These are phyloP conservation scores for Gouania willdenowi DNA, from an alignment of 2,797 vertebrate genomes.

Conservation along the genomic window DNA sequence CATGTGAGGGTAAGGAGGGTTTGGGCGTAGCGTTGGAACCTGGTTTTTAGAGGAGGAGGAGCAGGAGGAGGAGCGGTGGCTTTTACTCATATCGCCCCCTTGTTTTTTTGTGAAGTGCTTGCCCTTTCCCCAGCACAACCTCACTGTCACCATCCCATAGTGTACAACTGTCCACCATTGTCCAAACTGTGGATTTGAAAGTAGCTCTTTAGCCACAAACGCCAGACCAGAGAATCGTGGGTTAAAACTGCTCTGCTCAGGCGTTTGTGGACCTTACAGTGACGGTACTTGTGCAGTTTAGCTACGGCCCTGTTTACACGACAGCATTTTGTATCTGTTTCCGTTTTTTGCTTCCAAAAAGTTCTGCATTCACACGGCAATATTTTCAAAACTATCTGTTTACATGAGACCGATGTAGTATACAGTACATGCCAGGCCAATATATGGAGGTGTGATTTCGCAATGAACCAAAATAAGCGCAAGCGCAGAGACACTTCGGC, in stretches of 20 bases:
- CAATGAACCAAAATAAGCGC: no score
- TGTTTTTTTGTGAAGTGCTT: conserved; percentile 40
- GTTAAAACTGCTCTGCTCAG: conserved; percentile 32
- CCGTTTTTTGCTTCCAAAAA: no score
- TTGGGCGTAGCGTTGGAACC: conserved; percentile 30
- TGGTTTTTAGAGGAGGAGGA: conserved; percentile 29
- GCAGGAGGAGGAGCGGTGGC: conserved; percentile 55
- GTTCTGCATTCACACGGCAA: no score
- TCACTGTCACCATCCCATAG: conserved; percentile 66
- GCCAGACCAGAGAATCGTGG: conserved; percentile 35
- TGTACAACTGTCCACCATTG: conserved; percentile 51
- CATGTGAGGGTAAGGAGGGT: conserved; percentile 28
- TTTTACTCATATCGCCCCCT: conserved; percentile 30
- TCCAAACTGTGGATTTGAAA: conserved; percentile 35
- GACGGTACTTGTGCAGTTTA: conserved; percentile 73
- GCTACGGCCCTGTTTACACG: no score
- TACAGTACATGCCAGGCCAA: no score
- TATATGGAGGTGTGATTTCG: no score
- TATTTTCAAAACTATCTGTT: no score
- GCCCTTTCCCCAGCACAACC: conserved; percentile 36
- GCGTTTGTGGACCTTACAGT: conserved; percentile 50
- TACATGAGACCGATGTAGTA: no score
- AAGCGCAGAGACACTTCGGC: no score
- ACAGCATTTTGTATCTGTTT: no score
- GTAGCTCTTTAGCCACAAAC: conserved; percentile 38